These are phyloP conservation scores for Caranx melampygus DNA, from an alignment of 2,113 vertebrate species.

Conservation along the genomic window DNA sequence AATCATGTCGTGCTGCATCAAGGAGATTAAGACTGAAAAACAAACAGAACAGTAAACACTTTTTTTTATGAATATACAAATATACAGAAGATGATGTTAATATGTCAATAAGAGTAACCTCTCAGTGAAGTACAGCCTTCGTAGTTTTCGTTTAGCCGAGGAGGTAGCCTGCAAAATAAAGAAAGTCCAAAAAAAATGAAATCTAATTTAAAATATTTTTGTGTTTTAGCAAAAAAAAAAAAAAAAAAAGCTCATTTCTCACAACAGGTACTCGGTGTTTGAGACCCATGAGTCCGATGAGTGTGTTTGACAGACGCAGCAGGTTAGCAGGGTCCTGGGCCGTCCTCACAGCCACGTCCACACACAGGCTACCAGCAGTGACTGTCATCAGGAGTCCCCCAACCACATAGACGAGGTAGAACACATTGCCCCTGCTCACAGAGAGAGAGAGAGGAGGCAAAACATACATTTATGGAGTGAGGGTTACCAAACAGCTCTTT, in stretches of 20 bases:
- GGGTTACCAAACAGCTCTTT: neutral
- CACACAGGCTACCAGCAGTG: conserved; percentile 34
- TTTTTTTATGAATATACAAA: too few species aligned
- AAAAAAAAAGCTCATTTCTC: neutral
- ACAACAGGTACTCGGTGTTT: neutral
- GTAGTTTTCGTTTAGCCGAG: conserved; percentile 15
- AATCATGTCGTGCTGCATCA: neutral
- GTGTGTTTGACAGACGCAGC: conserved; percentile 22
- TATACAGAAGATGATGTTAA: neutral
- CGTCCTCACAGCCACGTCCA: conserved; percentile 40
- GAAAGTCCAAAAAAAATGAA: neutral
- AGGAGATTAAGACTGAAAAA: conserved; percentile 36
- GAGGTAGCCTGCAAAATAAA: conserved; percentile 10
- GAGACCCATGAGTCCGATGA: conserved; percentile 14
- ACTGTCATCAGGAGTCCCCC: conserved; percentile 50
- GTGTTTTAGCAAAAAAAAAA: too few species aligned
- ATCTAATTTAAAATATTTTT: too few species aligned
- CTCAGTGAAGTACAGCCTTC: conserved; percentile 45
- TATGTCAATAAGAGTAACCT: conserved; percentile 14
- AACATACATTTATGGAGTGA: neutral
- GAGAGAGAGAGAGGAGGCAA: neutral
- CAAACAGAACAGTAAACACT: neutral
- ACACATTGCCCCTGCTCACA: conserved; percentile 23
- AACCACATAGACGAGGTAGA: conserved; percentile 26
- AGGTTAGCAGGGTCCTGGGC: conserved; percentile 33